A percentile compares a stretch with the other conserved stretches of the same genome.
Conservation (phyloP, 1,140 invertebrate genomes). For the Harlomillsia oculata region DNA sequence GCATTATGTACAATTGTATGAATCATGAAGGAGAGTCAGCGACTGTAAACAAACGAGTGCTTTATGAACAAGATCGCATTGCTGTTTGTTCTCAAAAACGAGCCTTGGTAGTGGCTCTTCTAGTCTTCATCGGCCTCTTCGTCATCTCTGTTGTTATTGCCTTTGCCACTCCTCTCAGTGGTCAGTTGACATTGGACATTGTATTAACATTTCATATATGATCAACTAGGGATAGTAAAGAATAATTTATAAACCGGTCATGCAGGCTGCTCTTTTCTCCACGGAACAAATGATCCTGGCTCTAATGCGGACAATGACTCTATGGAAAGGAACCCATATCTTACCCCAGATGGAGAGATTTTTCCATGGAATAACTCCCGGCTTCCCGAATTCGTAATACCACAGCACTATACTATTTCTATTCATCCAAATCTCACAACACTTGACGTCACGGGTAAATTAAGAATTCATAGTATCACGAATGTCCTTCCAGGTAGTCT, state of each 20-base stretch:
- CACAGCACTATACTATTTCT: conserved; percentile 75
- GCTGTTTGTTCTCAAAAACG: conserved; percentile 77
- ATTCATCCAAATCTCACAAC: conserved; percentile 90
- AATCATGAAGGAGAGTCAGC: conserved; percentile 51
- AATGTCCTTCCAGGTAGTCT: not conserved
- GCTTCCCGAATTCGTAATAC: conserved; percentile 67
- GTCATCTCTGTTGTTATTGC: conserved; percentile 75
- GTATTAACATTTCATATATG: not conserved
- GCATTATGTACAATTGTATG: not conserved
- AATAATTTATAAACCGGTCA: no score
- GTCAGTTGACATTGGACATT: conserved; percentile 27
- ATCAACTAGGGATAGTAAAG: no score
- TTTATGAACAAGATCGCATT: conserved; percentile 64
- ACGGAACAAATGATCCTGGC: conserved; percentile 29
- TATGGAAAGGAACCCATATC: conserved; percentile 41
- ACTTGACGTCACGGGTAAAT: conserved; percentile 68
- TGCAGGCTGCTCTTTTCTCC: conserved; percentile 58
- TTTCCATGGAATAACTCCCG: conserved; percentile 84
- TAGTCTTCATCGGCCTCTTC: conserved; percentile 67
- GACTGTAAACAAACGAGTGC: conserved; percentile 58
- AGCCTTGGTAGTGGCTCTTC: conserved; percentile 65
- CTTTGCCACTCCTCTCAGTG: conserved; percentile 63
- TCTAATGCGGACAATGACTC: conserved; percentile 25
- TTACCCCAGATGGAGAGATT: conserved; percentile 58
- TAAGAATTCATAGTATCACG: not conserved